phyloP scores from a whole-genome alignment of 2,888 invertebrate genomes.

The Hydrotaea cyrtoneurina region DNA sequence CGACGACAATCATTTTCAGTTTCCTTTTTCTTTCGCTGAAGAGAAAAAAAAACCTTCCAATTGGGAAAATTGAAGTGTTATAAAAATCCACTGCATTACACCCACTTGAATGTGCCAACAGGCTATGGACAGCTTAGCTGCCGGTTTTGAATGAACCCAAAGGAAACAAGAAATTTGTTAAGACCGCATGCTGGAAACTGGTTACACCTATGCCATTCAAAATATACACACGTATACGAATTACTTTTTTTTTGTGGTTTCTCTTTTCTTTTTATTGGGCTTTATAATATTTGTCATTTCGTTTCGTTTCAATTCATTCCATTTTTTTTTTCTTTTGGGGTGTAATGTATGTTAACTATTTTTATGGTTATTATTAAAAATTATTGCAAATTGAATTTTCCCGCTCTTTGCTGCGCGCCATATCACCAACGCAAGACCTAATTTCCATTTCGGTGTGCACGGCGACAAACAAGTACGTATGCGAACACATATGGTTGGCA shows the following conservation, averaged over 20 bases:
- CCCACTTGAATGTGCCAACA: conserved; percentile 41
- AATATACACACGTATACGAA: neutral
- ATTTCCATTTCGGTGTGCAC: conserved; percentile 46
- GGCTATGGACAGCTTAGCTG: neutral
- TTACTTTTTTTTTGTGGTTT: neutral
- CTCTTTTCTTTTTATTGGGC: conserved; percentile 2
- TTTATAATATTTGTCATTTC: conserved; percentile 63
- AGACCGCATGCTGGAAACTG: neutral
- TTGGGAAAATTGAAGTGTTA: conserved; percentile 27
- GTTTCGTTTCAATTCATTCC: conserved; percentile 6
- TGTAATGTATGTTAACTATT: conserved; percentile 60
- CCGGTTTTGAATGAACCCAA: conserved; percentile 13
- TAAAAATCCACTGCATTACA: conserved; percentile 34
- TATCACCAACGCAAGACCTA: conserved; percentile 64
- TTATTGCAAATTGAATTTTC: conserved; percentile 68
- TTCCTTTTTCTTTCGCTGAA: neutral
- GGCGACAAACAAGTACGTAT: no score
- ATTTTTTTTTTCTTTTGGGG: conserved; percentile 35
- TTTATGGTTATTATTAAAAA: conserved; percentile 68
- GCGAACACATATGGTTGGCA: conserved; percentile 6
- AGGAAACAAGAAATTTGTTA: neutral
- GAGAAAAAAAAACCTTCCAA: neutral
- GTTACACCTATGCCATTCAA: neutral
- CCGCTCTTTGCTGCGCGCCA: conserved; percentile 22
- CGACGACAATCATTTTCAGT: neutral